Conservation (phyloP, 2,797 vertebrate genomes). For the Arnoldichthys spilopterus region DNA sequence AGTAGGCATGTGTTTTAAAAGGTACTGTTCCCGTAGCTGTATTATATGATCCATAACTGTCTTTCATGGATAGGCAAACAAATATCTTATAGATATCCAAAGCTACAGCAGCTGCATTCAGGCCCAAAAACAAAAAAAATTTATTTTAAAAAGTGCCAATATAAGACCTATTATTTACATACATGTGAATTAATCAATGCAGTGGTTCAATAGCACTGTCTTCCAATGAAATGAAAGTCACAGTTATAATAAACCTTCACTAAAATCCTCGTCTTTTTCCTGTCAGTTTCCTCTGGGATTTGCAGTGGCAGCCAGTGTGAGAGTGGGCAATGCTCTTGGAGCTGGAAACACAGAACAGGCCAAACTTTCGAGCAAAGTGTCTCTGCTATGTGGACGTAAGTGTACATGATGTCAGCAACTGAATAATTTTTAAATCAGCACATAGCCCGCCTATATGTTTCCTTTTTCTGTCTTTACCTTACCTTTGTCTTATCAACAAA, state of each 20-base stretch:
- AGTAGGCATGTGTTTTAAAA: background rate
- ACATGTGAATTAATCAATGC: no score
- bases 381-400: slow-evolving; percentile 74
- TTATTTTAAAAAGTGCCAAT: no score
- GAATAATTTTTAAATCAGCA: no score
- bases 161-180: no score
- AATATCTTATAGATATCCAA: background rate
- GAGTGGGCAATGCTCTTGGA: slow-evolving; percentile 88
- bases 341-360: slow-evolving; percentile 82
- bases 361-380: slow-evolving; percentile 78
- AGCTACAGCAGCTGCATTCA: background rate
- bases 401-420: background rate
- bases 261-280: background rate
- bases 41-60: no score
- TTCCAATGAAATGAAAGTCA: background rate
- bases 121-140: no score
- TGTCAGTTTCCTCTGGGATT: slow-evolving; percentile 84
- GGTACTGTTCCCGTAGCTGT: no score
- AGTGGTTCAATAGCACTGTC: no score
- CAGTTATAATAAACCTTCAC: background rate
- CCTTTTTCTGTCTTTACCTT: no score
- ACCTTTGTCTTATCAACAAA: no score
- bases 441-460: no score
- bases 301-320: slow-evolving; percentile 80
- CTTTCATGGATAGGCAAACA: background rate